Base-by-base conservation (phyloP, 2,888 invertebrate species). In the Torymus texanus region DNA sequence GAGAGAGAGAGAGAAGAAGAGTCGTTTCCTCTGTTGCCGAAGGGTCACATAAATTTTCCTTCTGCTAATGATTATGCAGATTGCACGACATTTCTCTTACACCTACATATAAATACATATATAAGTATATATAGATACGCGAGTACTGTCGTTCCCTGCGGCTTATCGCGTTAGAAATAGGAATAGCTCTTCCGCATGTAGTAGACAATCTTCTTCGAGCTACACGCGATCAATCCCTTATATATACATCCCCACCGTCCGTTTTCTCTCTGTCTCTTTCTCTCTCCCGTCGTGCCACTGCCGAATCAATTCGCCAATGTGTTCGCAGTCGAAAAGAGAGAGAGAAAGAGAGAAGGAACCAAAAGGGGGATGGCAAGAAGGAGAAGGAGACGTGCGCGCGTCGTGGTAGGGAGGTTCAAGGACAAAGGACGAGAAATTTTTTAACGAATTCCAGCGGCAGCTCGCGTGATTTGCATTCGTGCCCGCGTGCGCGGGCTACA, bases 11-110 rank as follows among this genome's bases (percentile, higher is more conserved):
- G 21, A 21, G 21, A 2, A 2, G 2, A 21, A 4, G 29, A 41
- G 0, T 41, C 41, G 41, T 41, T 41, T 41, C 8, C 41, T 85
- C 80, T 83, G 82, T 83, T 82, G 84, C 83, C 83, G 79, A 84
- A 85, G 88, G 88, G 86, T 88, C 86, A 88, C 87, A 89, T 88
- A 88, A 88, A 88, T 89, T 89, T 87, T 86, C 88, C 88, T 87
- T 89, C 88, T 88, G 87, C 88, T 88, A 88, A 89, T 88, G 85
- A 88, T 89, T 89, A 90, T 88, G 88, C 87, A 89, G 89, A 89
- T 90, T 88, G 55, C 59, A 14, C 21, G 55, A 78, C 59, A 53
- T 55, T 55, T 67, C 41, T 41, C 41, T 41, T 8, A 1, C 41
- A 8, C 41, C 8, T 41, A 41, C 10, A 41, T 8, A 41, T 41